Conservation (phyloP, 2,797 vertebrate species). For the Danio albolineatus region DNA sequence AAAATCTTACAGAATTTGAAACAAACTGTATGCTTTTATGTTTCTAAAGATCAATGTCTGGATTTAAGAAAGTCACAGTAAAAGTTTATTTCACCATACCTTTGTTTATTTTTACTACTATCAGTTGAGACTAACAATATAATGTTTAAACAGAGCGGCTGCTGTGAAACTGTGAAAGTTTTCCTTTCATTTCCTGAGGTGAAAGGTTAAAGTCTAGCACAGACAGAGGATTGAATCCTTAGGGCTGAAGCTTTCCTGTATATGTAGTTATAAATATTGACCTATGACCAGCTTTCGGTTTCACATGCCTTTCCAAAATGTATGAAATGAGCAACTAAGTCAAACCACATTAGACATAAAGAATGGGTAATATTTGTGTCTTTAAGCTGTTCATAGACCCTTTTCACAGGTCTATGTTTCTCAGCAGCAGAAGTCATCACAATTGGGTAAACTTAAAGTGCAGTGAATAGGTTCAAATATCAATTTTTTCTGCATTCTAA, state of each 20-base stretch:
- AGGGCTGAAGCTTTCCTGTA: not conserved
- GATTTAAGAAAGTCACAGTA: not conserved
- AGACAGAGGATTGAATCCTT: slow-evolving; percentile 32
- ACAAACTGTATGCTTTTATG: not conserved
- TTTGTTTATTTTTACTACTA: not conserved
- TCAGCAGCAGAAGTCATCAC: too few relatives aligned
- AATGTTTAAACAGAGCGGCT: slow-evolving; percentile 2
- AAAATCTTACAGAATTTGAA: too few relatives aligned
- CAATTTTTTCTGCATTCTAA: too few relatives aligned
- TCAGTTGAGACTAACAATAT: slow-evolving; percentile 11
- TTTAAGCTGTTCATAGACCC: not conserved
- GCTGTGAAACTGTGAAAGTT: slow-evolving; percentile 25
- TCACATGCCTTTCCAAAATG: slow-evolving; percentile 29
- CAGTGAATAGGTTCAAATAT: too few relatives aligned
- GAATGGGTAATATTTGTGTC: not conserved
- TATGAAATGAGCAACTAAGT: slow-evolving; percentile 3
- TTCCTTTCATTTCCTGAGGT: slow-evolving; percentile 59
- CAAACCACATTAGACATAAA: slow-evolving; percentile 7
- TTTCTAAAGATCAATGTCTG: not conserved
- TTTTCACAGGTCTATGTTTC: too few relatives aligned
- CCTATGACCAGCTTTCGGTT: not conserved
- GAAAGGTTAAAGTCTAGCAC: slow-evolving; percentile 40
- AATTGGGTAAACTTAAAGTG: too few relatives aligned
- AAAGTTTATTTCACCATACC: not conserved
- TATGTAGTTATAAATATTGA: slow-evolving; percentile 15